These are phyloP conservation scores for Microcebus lehilahytsara DNA, from an alignment of 2,113 vertebrate genomes.

Conservation along the genomic window DNA sequence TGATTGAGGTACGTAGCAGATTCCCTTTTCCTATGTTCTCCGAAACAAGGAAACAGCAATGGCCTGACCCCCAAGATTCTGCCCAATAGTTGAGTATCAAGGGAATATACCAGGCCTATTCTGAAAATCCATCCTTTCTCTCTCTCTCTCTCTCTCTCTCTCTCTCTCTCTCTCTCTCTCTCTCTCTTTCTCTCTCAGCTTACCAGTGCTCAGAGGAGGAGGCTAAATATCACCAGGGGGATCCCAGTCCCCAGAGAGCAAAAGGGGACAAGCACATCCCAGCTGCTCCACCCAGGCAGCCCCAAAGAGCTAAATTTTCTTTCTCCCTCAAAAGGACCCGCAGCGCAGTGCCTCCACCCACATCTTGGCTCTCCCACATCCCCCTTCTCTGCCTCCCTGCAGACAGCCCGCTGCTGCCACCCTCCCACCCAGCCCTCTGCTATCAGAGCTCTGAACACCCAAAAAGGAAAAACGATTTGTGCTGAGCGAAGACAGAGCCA, in stretches of 20 bases:
- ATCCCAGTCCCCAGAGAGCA: neutral
- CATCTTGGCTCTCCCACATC: neutral
- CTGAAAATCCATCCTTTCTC: neutral
- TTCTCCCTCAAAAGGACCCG: slow-evolving; percentile 51
- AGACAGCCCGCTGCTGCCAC: slow-evolving; percentile 32
- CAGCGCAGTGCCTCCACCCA: slow-evolving; percentile 23
- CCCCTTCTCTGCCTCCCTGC: slow-evolving; percentile 4
- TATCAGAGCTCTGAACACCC: slow-evolving; percentile 65
- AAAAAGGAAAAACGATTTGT: slow-evolving; percentile 72
- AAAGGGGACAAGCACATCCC: neutral
- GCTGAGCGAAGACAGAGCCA: slow-evolving; percentile 61
- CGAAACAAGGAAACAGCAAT: neutral
- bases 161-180: no score
- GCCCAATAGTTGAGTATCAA: neutral
- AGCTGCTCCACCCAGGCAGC: neutral
- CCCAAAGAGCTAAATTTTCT: slow-evolving; percentile 36
- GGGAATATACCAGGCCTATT: neutral
- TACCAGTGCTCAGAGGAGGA: neutral
- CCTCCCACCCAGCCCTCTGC: slow-evolving; percentile 66
- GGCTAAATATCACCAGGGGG: neutral
- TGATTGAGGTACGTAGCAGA: neutral
- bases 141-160: rapidly evolving
- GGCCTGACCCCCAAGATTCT: neutral
- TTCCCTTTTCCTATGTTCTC: neutral
- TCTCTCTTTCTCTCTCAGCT: no score